Percentiles rank a stretch among this genome's conserved stretches.
Evolutionary conservation across 2,888 invertebrate species (phyloP).

Genomic region (Agonopterix heracliana): DNA sequence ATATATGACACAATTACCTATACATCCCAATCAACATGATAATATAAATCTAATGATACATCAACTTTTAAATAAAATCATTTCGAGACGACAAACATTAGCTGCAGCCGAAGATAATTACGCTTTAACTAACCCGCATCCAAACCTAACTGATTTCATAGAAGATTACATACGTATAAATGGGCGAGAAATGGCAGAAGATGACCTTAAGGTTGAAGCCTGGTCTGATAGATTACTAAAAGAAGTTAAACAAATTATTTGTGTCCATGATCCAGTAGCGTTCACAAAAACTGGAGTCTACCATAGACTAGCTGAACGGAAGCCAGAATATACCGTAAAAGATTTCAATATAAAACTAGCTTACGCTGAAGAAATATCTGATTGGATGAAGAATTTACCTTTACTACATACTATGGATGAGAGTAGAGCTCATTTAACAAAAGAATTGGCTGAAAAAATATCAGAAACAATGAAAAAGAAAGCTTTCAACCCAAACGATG

Average conservation of each 20-base stretch:
- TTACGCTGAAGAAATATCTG: slow-evolving; percentile 44
- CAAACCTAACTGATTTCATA: slow-evolving; percentile 31
- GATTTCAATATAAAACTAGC: slow-evolving; percentile 32
- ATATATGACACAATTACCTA: slow-evolving; percentile 25
- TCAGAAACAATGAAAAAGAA: slow-evolving; percentile 22
- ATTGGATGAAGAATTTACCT: slow-evolving; percentile 49
- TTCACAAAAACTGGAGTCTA: background rate
- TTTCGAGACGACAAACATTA: slow-evolving; percentile 9
- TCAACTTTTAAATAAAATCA: slow-evolving; percentile 26
- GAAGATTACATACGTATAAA: slow-evolving; percentile 37
- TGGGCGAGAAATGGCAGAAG: slow-evolving; percentile 35
- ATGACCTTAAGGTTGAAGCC: slow-evolving; percentile 40
- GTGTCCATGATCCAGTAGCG: background rate
- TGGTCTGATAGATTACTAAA: slow-evolving; percentile 25
- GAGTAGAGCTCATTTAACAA: slow-evolving; percentile 28
- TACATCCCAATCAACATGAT: slow-evolving; percentile 20
- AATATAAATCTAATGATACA: slow-evolving; percentile 24
- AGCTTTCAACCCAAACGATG: slow-evolving; percentile 16
- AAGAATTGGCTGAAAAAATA: slow-evolving; percentile 39
- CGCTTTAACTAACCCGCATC: background rate
- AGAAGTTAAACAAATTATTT: background rate
- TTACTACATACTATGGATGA: slow-evolving; percentile 23
- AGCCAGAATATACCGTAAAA: slow-evolving; percentile 27
- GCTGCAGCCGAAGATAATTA: too few relatives aligned
- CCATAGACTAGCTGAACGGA: slow-evolving; percentile 7